Conservation (phyloP, 2,797 vertebrate genomes). For the Salarias fasciatus region DNA sequence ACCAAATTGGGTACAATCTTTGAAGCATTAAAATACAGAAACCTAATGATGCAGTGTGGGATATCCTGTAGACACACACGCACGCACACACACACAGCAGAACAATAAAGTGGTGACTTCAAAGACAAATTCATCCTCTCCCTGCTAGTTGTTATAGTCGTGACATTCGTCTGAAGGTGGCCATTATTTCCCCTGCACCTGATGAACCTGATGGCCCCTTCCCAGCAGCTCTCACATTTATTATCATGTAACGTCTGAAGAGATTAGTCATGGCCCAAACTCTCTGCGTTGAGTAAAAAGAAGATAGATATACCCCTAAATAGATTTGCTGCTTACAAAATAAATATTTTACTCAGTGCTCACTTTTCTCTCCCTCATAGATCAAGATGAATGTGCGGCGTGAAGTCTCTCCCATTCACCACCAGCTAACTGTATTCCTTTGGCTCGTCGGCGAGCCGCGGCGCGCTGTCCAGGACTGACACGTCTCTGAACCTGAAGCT, state of each 20-base stretch:
- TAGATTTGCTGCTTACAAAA: conserved; percentile 36
- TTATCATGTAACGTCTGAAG: conserved; percentile 48
- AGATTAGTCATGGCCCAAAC: conserved; percentile 50
- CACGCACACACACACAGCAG: conserved; percentile 28
- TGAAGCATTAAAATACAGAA: conserved; percentile 41
- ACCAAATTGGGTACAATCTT: conserved; percentile 45
- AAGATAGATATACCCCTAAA: conserved; percentile 39
- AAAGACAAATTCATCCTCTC: conserved; percentile 59
- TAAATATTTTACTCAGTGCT: conserved; percentile 33
- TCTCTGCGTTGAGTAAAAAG: conserved; percentile 37
- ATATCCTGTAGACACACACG: conserved; percentile 34
- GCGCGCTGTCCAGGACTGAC: conserved; percentile 34
- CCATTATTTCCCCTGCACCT: conserved; percentile 58
- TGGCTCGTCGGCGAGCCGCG: conserved; percentile 14
- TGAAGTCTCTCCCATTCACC: conserved; percentile 11
- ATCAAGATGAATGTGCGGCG: conserved; percentile 31
- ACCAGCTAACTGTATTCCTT: conserved; percentile 19
- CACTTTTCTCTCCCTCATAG: conserved; percentile 11
- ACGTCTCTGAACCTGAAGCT: conserved; percentile 46
- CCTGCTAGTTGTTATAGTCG: conserved; percentile 34
- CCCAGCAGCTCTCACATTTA: conserved; percentile 44
- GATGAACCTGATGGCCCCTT: conserved; percentile 67
- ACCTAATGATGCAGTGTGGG: conserved; percentile 50
- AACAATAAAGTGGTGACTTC: conserved; percentile 43
- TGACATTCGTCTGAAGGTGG: conserved; percentile 52